Conservation (phyloP, 2,888 invertebrate genomes). For the Fragum fragum region DNA sequence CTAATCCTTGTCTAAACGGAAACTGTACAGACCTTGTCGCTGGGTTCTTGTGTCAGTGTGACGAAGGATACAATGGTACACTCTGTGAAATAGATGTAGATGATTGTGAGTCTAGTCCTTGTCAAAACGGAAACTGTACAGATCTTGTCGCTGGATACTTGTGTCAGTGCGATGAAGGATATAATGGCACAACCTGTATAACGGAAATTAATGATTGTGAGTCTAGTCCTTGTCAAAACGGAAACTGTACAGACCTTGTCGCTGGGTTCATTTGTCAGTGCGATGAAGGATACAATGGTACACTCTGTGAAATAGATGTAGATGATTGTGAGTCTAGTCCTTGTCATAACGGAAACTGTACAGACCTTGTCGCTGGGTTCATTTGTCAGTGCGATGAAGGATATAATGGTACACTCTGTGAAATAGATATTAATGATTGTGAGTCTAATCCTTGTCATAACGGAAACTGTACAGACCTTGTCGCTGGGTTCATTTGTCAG, state of each 20-base stretch:
- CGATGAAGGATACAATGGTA: conserved; percentile 37
- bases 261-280: background rate
- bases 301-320: conserved; percentile 55
- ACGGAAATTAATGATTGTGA: background rate
- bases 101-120: background rate
- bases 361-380: background rate
- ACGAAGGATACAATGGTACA: background rate
- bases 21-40: background rate
- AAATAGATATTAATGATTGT: conserved; percentile 40
- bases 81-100: background rate
- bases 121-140: background rate
- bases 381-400: background rate
- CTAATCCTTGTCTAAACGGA: background rate
- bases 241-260: background rate
- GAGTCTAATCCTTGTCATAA: background rate
- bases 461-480: background rate
- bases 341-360: background rate
- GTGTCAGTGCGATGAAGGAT: background rate
- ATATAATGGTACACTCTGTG: conserved; percentile 58
- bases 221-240: background rate
- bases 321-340: conserved; percentile 9
- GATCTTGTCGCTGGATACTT: background rate
- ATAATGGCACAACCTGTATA: background rate
- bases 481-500: background rate
- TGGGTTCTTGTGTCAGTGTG: background rate